Percentiles rank a stretch among this genome's conserved stretches.
These are phyloP conservation scores for Paguma larvata DNA, from an alignment of 2,797 vertebrate genomes.

Conservation along the genomic window DNA sequence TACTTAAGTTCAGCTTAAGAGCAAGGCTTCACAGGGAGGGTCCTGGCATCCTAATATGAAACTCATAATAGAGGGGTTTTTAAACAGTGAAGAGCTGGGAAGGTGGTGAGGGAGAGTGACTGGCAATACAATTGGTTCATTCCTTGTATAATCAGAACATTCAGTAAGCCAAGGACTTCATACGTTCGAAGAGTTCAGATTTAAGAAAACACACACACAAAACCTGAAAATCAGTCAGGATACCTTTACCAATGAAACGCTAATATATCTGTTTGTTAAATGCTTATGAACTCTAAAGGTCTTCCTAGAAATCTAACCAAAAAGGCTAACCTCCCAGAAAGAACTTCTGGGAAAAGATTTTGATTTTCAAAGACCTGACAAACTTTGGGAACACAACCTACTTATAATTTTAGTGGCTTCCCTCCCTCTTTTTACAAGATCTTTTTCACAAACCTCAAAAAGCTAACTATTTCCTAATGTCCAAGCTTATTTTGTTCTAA, in stretches of 20 bases:
- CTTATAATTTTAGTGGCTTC: not conserved
- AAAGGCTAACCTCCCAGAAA: conserved; percentile 15
- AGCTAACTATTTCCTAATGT: not conserved
- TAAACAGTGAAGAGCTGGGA: not conserved
- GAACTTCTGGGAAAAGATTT: not conserved
- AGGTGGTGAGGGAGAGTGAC: not conserved
- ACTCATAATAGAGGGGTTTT: not conserved
- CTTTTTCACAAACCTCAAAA: conserved; percentile 56
- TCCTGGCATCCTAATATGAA: not conserved
- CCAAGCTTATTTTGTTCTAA: not conserved
- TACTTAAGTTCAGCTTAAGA: not conserved
- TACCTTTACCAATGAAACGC: conserved; percentile 27
- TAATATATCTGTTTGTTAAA: not conserved
- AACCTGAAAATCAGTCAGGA: conserved; percentile 23
- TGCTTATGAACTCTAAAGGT: conserved; percentile 2
- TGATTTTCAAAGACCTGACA: conserved; percentile 49
- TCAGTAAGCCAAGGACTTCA: not conserved
- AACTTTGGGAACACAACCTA: conserved; percentile 20
- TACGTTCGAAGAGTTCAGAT: not conserved
- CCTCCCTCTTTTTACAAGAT: not conserved
- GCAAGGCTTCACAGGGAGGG: not conserved
- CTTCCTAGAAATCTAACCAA: conserved; percentile 8
- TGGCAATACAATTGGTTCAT: not conserved
- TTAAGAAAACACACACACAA: not conserved
- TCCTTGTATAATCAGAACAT: not conserved